A percentile compares a stretch with the other conserved stretches of the same genome.
Conservation (phyloP, 2,888 invertebrate species). For the Hypolimnas misippus region DNA sequence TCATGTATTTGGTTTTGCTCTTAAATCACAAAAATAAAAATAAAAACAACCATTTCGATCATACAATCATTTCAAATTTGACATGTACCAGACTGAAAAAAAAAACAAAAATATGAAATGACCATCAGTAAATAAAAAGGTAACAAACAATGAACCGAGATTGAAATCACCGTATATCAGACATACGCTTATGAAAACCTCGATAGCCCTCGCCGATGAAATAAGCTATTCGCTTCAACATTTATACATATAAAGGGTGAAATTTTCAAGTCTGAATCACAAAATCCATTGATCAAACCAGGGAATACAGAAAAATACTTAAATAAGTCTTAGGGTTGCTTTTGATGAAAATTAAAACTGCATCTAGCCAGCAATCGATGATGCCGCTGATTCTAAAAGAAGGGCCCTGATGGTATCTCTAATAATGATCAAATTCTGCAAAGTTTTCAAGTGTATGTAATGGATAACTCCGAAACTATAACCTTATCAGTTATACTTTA, state of each 20-base stretch:
- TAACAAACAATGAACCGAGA: constrained; percentile 13
- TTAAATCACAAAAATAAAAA: background rate
- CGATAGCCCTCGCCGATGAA: constrained; percentile 29
- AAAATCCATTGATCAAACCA: too few species aligned
- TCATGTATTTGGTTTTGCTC: background rate
- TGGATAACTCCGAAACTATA: too few species aligned
- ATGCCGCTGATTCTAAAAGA: too few species aligned
- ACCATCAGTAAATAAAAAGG: background rate
- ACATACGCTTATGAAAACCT: constrained; percentile 25
- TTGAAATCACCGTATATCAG: constrained; percentile 11
- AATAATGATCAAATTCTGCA: too few species aligned
- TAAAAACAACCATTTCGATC: background rate
- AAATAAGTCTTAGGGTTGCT: too few species aligned
- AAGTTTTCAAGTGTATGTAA: too few species aligned
- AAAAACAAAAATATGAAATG: background rate
- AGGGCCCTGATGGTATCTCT: too few species aligned
- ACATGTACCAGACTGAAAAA: constrained; percentile 2
- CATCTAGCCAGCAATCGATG: too few species aligned
- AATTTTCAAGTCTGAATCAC: too few species aligned
- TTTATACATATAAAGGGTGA: constrained; percentile 10
- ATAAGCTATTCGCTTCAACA: constrained; percentile 28
- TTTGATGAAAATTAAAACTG: too few species aligned
- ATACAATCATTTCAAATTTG: background rate
- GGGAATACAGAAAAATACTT: too few species aligned
- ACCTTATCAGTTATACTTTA: too few species aligned